Evolutionary conservation across 1,140 invertebrate species (phyloP).

Genomic region (Diorhabda carinulata): DNA sequence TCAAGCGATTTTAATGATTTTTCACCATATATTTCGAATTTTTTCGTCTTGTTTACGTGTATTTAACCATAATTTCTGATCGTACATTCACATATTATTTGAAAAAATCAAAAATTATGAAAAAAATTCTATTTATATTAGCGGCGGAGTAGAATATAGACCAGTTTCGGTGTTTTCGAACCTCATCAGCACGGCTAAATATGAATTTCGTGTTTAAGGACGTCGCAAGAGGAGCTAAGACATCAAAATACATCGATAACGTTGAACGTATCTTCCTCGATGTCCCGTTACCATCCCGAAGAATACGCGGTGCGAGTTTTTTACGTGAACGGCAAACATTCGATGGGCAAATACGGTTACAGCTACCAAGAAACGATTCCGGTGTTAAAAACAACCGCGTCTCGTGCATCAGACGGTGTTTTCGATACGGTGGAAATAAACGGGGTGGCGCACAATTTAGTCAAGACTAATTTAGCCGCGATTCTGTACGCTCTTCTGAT

Average conservation of each 20-base stretch:
- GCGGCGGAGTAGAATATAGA: no score
- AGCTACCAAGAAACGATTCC: no score
- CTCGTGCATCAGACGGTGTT: slow-evolving; percentile 1
- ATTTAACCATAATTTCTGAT: neutral
- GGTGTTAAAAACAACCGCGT: no score
- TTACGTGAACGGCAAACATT: no score
- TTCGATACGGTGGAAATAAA: slow-evolving; percentile 23
- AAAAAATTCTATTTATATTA: no score
- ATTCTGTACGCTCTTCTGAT: slow-evolving; percentile 48
- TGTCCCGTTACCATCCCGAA: no score
- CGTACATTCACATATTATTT: neutral
- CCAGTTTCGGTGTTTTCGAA: no score
- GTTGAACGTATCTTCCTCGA: no score
- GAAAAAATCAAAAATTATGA: neutral
- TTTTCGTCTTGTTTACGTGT: neutral
- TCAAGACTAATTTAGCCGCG: slow-evolving; percentile 37
- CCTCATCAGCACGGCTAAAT: no score
- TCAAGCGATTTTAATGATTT: neutral
- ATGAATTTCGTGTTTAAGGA: slow-evolving; percentile 25
- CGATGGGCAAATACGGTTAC: no score
- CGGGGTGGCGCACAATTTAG: slow-evolving; percentile 19
- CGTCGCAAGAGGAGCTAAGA: slow-evolving; percentile 34
- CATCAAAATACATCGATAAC: slow-evolving; percentile 1
- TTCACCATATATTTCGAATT: neutral
- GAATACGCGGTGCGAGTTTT: no score